These are phyloP conservation scores for Selene dorsalis DNA, from an alignment of 2,797 vertebrate genomes.

Conservation along the genomic window DNA sequence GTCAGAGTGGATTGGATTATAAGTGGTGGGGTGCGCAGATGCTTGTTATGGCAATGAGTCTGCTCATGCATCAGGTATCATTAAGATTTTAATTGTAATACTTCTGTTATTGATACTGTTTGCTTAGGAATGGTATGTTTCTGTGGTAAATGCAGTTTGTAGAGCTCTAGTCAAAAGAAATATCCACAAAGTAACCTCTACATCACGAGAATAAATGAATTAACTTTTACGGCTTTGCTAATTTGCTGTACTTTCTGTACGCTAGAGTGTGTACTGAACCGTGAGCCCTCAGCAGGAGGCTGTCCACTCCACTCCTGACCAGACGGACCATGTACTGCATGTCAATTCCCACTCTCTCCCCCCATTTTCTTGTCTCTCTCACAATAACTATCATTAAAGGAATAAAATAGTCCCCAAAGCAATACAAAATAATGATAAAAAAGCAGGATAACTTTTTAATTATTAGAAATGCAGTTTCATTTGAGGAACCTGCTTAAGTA, in stretches of 20 bases:
- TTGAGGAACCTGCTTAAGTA: neutral
- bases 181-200: neutral
- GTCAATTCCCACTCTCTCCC: too few species aligned
- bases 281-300: too few species aligned
- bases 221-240: neutral
- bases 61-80: neutral
- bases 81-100: too few species aligned
- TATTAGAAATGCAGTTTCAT: neutral
- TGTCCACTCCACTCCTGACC: too few species aligned
- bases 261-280: too few species aligned
- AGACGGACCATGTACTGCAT: too few species aligned
- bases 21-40: conserved; percentile 18
- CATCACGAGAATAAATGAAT: neutral
- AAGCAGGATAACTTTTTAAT: neutral
- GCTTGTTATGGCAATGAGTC: conserved; percentile 5
- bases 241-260: neutral
- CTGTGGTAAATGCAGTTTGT: conserved; percentile 1
- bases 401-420: too few species aligned
- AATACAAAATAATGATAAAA: too few species aligned
- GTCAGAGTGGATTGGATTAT: conserved; percentile 24
- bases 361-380: too few species aligned
- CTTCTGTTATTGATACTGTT: too few species aligned
- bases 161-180: neutral
- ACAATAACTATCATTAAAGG: too few species aligned
- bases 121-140: neutral